Evolutionary conservation across 2,888 invertebrate genomes (phyloP).

Genomic region (Venustoraphidia nigricollis): DNA sequence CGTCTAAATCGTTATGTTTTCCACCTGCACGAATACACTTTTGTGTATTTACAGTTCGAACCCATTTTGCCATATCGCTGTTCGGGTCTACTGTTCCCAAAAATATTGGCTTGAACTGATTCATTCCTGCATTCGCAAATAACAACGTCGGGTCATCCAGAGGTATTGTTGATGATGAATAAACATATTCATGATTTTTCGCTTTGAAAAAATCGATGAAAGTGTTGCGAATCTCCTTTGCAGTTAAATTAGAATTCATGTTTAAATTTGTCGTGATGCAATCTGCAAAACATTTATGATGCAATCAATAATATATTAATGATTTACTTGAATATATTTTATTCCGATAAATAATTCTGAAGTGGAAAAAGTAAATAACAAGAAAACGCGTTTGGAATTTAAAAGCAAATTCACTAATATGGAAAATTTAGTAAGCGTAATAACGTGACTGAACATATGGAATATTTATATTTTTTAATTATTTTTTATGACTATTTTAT

Average conservation of each 20-base stretch:
- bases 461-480: too few relatives aligned
- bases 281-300: not conserved
- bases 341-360: too few relatives aligned
- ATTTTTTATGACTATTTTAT: too few relatives aligned
- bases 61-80: constrained; percentile 84
- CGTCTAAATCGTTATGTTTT: constrained; percentile 98
- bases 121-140: constrained; percentile 99
- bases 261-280: not conserved
- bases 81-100: constrained; percentile 91
- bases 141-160: constrained; percentile 94
- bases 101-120: constrained; percentile 98
- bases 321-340: too few relatives aligned
- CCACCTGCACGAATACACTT: constrained; percentile 99
- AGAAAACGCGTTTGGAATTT: too few relatives aligned
- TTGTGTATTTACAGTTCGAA: constrained; percentile 86
- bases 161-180: constrained; percentile 95
- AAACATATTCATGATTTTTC: constrained; percentile 83
- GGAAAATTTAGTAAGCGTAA: not conserved
- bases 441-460: not conserved
- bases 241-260: constrained; percentile 44
- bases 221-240: constrained; percentile 65
- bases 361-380: too few relatives aligned
- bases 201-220: constrained; percentile 85
- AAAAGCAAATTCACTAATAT: not conserved
- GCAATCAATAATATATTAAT: not conserved